Base-by-base conservation (phyloP, 2,113 vertebrate genomes). In the Oostethus manadensis region DNA sequence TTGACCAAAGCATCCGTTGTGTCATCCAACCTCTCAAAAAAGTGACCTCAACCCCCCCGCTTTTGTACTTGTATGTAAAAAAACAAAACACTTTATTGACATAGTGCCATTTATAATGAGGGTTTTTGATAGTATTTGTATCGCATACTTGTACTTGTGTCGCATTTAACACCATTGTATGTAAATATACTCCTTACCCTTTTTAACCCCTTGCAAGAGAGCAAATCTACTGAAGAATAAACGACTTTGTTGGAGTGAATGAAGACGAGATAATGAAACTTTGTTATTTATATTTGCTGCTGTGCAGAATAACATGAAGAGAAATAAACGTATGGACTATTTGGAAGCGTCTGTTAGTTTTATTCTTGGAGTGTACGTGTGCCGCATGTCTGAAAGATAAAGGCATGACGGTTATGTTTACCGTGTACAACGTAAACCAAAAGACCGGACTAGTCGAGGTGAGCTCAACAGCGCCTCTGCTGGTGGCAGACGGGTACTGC, bases 101-200 rank as follows among this genome's bases (percentile, higher is more conserved):
- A 89, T 87, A 89, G 88, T 92, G 87, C 86, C 89, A 88, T 91
- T 91, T 92, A 90, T 92, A 90, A 89, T 88, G 87, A 91, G 86
- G 87, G 84, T 89, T 90, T 73, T 89, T 92, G 87, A 90, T 90
- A 92, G 88, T 90, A 91, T 91, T 91, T 92, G 90, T 90, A 90
- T 88, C 88, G 90, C 88, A 90, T 89, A 89, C 89, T 88, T 91
- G 88, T 91, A 90, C 90, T 90, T 90, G 89, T 79, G 82, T 86
- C 82, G 85, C 89, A 88, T 90, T 88, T 87, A 86, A 88, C 83
- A 86, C 73, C 63, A 86, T 67, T 81, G 80, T 42, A 57, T 89
- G 88, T 89, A 90, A 79, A 91, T 53, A 53, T 33, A 33, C 29
- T 33, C 29, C 26, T 17, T 43, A n/a, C 46, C n/a, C 43, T 44